These are phyloP conservation scores for Hylaeus volcanicus DNA, from an alignment of 1,140 invertebrate species.

Conservation along the genomic window DNA sequence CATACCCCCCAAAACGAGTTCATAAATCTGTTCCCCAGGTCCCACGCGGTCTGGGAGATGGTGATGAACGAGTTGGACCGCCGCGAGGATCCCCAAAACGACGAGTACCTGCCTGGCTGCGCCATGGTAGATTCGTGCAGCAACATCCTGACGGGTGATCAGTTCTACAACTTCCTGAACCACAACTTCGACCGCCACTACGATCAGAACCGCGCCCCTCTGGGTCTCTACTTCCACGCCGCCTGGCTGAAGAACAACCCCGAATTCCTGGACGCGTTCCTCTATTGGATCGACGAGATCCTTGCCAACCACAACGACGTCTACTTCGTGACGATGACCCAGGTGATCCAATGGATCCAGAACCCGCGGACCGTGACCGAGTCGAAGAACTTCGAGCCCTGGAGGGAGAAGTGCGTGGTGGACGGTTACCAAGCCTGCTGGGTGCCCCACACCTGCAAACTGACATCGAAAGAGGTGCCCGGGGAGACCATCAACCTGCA, in stretches of 20 bases:
- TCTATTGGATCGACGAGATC: conserved; percentile 97
- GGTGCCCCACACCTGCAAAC: conserved; percentile 93
- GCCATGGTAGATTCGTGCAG: conserved; percentile 98
- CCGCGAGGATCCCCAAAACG: conserved; percentile 93
- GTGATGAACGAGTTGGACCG: conserved; percentile 98
- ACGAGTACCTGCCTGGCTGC: conserved; percentile 95
- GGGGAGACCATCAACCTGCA: conserved; percentile 96
- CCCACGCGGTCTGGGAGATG: conserved; percentile 97
- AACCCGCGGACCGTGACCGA: conserved; percentile 92
- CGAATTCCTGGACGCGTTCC: conserved; percentile 95
- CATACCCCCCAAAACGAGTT: too few species aligned
- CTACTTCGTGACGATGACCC: conserved; percentile 98
- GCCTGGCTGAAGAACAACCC: conserved; percentile 97
- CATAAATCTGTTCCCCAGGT: conserved; percentile 61
- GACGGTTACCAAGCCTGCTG: conserved; percentile 90
- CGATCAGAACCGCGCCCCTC: conserved; percentile 94
- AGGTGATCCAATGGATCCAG: conserved; percentile 98
- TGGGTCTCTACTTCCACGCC: conserved; percentile 97
- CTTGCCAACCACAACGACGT: conserved; percentile 93
- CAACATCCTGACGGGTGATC: conserved; percentile 95
- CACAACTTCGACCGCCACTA: conserved; percentile 98
- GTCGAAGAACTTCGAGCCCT: conserved; percentile 95
- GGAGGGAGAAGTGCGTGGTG: conserved; percentile 95
- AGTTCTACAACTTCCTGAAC: conserved; percentile 97
- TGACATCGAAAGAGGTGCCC: conserved; percentile 94